Conservation (phyloP, 2,888 invertebrate genomes). For the Tenthredo amoena region DNA sequence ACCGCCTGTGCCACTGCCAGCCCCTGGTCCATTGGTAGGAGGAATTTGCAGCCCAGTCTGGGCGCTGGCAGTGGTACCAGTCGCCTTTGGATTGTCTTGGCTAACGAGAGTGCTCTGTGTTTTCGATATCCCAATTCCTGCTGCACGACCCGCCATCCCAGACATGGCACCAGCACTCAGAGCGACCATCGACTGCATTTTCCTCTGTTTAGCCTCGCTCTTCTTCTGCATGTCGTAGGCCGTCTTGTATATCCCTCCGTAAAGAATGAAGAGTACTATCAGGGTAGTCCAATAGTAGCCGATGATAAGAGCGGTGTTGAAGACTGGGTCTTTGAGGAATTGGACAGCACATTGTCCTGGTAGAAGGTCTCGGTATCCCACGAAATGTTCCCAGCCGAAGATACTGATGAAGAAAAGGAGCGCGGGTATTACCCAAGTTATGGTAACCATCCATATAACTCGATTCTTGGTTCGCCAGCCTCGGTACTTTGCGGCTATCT, state of each 20-base stretch:
- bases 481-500: constrained; percentile 97
- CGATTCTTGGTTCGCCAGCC: constrained; percentile 97
- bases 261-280: constrained; percentile 95
- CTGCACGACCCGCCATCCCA: constrained; percentile 93
- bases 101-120: constrained; percentile 84
- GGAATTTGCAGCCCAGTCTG: constrained; percentile 61
- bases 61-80: constrained; percentile 69
- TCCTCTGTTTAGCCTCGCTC: constrained; percentile 96
- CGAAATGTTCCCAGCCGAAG: constrained; percentile 99
- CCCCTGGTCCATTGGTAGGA: constrained; percentile 56
- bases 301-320: constrained; percentile 97
- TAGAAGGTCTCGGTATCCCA: constrained; percentile 92
- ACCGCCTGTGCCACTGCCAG: constrained; percentile 68
- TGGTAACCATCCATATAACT: constrained; percentile 96
- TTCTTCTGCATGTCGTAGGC: constrained; percentile 99
- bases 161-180: constrained; percentile 94
- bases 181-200: constrained; percentile 97
- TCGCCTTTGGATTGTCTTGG: constrained; percentile 85
- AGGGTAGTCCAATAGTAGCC: constrained; percentile 99
- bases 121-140: constrained; percentile 92
- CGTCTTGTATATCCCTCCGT: constrained; percentile 98
- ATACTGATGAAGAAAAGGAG: constrained; percentile 98
- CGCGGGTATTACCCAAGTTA: constrained; percentile 98
- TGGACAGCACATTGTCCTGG: constrained; percentile 97
- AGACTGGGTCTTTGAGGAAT: constrained; percentile 97